A percentile compares a stretch with the other conserved stretches of the same genome.
These are phyloP conservation scores for Microcebus lehilahytsara DNA, from an alignment of 2,113 vertebrate genomes.

Conservation along the genomic window DNA sequence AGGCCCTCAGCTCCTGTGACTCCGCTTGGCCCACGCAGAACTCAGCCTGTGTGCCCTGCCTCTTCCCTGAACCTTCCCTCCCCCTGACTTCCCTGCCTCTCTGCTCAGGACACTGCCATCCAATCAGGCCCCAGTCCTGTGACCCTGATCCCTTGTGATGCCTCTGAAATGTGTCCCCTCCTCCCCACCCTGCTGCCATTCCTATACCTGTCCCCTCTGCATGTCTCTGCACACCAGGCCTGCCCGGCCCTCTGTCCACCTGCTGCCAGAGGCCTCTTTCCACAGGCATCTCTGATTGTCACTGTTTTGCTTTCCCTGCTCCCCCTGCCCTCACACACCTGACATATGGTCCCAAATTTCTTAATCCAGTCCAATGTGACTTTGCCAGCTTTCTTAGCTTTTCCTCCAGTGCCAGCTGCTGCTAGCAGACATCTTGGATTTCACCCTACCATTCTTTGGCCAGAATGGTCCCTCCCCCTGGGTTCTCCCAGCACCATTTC, in stretches of 20 bases:
- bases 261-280: background rate
- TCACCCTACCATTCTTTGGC: background rate
- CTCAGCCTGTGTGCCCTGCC: background rate
- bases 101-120: too few relatives aligned
- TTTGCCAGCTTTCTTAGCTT: background rate
- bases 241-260: background rate
- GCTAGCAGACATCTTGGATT: background rate
- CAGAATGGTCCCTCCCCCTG: background rate
- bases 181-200: background rate
- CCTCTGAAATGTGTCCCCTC: background rate
- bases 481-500: fast-evolving
- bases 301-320: background rate
- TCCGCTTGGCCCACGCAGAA: background rate
- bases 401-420: background rate
- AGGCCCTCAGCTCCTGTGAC: background rate
- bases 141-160: fast-evolving
- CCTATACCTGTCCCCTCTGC: background rate
- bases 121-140: too few relatives aligned
- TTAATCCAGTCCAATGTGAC: background rate
- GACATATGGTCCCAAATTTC: background rate
- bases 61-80: background rate
- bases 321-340: background rate
- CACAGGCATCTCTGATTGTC: background rate
- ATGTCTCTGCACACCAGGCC: background rate
- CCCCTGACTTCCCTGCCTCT: too few relatives aligned